Conservation (phyloP, 1,140 invertebrate species). For the Megathymus violae region DNA sequence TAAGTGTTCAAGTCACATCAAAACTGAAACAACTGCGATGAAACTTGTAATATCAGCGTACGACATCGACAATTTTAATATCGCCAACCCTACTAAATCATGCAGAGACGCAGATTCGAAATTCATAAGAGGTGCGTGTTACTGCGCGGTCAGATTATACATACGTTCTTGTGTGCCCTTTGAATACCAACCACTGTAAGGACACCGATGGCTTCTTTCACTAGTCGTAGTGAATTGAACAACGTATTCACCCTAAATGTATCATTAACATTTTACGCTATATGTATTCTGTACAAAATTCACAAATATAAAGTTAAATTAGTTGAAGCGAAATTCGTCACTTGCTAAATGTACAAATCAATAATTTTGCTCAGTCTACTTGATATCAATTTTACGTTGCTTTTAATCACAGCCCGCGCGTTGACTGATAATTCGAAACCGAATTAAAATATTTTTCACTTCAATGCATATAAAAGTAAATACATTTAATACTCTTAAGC, state of each 20-base stretch:
- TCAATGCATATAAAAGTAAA: too few relatives aligned
- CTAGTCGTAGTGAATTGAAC: not conserved
- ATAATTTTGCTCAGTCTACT: too few relatives aligned
- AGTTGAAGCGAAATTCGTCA: too few relatives aligned
- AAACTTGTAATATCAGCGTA: not conserved
- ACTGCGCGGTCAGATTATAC: constrained; percentile 19
- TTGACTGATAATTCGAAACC: too few relatives aligned
- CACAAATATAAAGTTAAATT: too few relatives aligned
- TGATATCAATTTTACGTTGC: too few relatives aligned
- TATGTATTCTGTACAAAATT: too few relatives aligned
- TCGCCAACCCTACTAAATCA: constrained; percentile 22
- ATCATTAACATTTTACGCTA: not conserved
- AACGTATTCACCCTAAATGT: not conserved
- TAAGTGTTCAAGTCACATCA: not conserved
- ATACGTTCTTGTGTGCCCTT: constrained; percentile 16
- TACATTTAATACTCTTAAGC: too few relatives aligned
- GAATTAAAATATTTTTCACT: too few relatives aligned
- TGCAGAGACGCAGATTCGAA: constrained; percentile 15
- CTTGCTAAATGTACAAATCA: too few relatives aligned
- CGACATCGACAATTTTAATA: constrained; percentile 21
- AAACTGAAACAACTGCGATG: not conserved
- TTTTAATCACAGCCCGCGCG: too few relatives aligned
- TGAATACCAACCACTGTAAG: constrained; percentile 4
- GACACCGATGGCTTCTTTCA: not conserved
- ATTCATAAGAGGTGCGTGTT: constrained; percentile 29